Base-by-base conservation (phyloP, 2,797 vertebrate genomes). In the Florisuga fusca region DNA sequence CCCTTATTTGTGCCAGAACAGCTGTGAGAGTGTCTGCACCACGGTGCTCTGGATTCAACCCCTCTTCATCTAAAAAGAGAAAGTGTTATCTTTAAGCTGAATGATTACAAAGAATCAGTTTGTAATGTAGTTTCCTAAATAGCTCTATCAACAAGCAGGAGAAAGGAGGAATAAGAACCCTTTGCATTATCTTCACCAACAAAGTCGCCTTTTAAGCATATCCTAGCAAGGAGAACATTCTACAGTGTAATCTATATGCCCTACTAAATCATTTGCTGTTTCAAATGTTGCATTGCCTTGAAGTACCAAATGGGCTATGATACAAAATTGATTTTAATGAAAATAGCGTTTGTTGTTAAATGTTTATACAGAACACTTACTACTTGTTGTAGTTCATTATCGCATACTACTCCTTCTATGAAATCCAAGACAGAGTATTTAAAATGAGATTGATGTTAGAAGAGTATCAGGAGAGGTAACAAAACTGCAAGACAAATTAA, bases 241-340 rank as follows among this genome's bases (percentile, higher is more conserved):
- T 69, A 7, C 9, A 78, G 25, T 78, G 73, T 81, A 77, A 86
- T 85, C 50, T 84, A 16, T 72, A 27, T 53, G n/a, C 18, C 14
- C 16, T 81, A 29, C 31, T 74, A 69, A 84, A 86, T 20, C 48
- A 86, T 88, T 84, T 72, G 17, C 58, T 58, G 46, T 76, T 94
- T 88, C 54, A 84, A 59, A 66, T 31, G 23, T 43, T 90, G 14
- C 27, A 41, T n/a, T 90, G 19, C 16, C 69, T 90, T 86, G 38
- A 90, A 84, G 63, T 66, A 71, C 36, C 51, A 90, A 84, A 91
- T 59, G 34, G 69, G 6, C 66, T 89, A 45, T 48, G 71, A 84
- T 7, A 12, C 43, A 86, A 91, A 89, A 91, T 54, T 85, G 8
- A 88, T 94, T 90, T 86, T 46, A 78, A 22, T 81, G 58, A 61